Conservation (phyloP, 2,113 vertebrate species). For the Gracilinanus agilis region DNA sequence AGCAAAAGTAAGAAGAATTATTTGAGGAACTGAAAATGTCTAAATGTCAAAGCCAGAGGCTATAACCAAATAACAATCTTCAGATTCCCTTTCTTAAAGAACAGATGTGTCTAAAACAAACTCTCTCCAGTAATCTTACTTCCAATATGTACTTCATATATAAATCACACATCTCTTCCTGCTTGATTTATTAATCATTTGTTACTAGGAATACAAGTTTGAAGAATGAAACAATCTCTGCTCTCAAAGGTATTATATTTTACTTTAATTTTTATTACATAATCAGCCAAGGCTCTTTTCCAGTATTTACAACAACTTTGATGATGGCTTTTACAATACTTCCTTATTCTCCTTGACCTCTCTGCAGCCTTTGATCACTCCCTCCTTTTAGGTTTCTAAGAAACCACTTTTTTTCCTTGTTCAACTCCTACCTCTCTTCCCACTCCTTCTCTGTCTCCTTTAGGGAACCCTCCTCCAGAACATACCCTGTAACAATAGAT, state of each 20-base stretch:
- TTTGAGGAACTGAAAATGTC: constrained; percentile 56
- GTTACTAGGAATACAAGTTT: neutral
- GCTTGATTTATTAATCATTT: constrained; percentile 47
- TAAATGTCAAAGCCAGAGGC: constrained; percentile 23
- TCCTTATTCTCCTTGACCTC: neutral
- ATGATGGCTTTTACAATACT: neutral
- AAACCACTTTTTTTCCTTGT: neutral
- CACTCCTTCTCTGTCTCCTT: neutral
- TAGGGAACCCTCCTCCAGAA: neutral
- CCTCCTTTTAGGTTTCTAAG: neutral
- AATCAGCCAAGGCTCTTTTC: neutral
- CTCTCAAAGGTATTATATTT: constrained; percentile 22
- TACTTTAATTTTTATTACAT: neutral
- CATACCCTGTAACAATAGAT: neutral
- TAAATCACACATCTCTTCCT: constrained; percentile 30
- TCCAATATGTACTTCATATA: neutral
- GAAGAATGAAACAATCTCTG: neutral
- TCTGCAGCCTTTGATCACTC: neutral
- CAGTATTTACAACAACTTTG: neutral
- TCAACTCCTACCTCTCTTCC: neutral
- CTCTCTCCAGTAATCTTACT: neutral
- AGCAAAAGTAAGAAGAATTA: neutral
- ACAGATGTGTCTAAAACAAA: neutral
- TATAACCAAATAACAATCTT: constrained; percentile 34
- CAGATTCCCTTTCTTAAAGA: constrained; percentile 7